Evolutionary conservation across 2,113 vertebrate genomes (phyloP).

Genomic region (Leptocoma aspasia): DNA sequence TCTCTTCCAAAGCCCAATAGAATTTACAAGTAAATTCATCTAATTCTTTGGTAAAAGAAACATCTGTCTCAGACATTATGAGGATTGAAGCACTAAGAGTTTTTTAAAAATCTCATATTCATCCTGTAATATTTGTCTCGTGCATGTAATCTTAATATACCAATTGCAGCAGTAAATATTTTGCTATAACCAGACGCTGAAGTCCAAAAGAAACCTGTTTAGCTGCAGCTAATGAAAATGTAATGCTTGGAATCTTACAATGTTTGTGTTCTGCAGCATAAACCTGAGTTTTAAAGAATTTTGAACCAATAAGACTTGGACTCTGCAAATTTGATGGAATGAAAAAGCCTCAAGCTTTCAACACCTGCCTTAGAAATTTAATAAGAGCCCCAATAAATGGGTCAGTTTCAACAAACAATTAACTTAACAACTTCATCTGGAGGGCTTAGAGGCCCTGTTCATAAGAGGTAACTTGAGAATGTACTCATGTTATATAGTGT

Average conservation of each 20-base stretch:
- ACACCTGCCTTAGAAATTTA: constrained; percentile 55
- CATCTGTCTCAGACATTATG: constrained; percentile 29
- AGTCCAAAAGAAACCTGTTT: neutral
- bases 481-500: constrained; percentile 15
- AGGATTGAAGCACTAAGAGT: neutral
- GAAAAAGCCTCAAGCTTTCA: constrained; percentile 55
- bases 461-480: constrained; percentile 3
- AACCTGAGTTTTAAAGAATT: neutral
- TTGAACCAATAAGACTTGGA: neutral
- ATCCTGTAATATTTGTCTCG: neutral
- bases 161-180: constrained; percentile 4
- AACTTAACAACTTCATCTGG: constrained; percentile 16
- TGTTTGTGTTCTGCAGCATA: neutral
- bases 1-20: constrained; percentile 1
- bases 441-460: neutral
- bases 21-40: constrained; percentile 23
- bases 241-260: neutral
- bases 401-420: constrained; percentile 64
- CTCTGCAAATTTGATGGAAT: constrained; percentile 21
- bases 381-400: constrained; percentile 54
- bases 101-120: constrained; percentile 11
- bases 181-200: neutral
- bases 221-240: constrained; percentile 33
- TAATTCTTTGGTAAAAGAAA: constrained; percentile 20
- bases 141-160: neutral